A percentile compares a stretch with the other conserved stretches of the same genome.
Evolutionary conservation across 2,888 invertebrate genomes (phyloP).

Genomic region (Pyrrhia umbra): DNA sequence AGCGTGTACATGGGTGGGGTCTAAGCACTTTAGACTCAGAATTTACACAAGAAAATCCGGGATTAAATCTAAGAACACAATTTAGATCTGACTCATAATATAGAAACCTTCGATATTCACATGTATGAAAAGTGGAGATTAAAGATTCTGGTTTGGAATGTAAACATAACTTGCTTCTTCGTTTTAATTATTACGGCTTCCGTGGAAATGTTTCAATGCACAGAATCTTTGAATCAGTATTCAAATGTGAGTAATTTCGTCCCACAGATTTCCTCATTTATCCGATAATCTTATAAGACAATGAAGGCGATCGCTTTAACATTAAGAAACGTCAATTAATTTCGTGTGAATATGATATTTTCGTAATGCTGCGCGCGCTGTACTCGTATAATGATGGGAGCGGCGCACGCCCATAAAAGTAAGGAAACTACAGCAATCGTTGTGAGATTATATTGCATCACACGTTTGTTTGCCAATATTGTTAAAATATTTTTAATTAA

Average conservation of each 20-base stretch:
- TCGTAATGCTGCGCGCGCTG: conserved; percentile 59
- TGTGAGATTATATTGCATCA: conserved; percentile 44
- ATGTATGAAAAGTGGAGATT: neutral
- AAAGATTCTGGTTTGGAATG: neutral
- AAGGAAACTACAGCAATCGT: conserved; percentile 42
- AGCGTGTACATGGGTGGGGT: neutral
- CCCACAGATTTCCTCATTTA: conserved; percentile 55
- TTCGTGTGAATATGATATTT: conserved; percentile 65
- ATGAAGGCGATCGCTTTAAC: conserved; percentile 51
- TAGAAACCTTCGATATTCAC: neutral
- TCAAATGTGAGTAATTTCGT: conserved; percentile 36
- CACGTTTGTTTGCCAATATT: conserved; percentile 36
- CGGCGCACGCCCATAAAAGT: conserved; percentile 44
- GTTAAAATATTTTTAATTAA: conserved; percentile 13
- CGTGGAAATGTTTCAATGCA: conserved; percentile 44
- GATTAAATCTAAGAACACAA: neutral
- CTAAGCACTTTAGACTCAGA: neutral
- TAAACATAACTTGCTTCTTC: conserved; percentile 13
- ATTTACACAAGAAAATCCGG: neutral
- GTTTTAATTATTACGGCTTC: conserved; percentile 44
- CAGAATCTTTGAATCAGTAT: conserved; percentile 41
- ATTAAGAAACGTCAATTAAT: conserved; percentile 64
- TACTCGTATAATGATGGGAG: conserved; percentile 59
- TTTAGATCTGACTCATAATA: too few relatives aligned
- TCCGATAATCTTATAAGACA: conserved; percentile 57